Base-by-base conservation (phyloP, 2,888 invertebrate species). In the Ochlodes sylvanus region DNA sequence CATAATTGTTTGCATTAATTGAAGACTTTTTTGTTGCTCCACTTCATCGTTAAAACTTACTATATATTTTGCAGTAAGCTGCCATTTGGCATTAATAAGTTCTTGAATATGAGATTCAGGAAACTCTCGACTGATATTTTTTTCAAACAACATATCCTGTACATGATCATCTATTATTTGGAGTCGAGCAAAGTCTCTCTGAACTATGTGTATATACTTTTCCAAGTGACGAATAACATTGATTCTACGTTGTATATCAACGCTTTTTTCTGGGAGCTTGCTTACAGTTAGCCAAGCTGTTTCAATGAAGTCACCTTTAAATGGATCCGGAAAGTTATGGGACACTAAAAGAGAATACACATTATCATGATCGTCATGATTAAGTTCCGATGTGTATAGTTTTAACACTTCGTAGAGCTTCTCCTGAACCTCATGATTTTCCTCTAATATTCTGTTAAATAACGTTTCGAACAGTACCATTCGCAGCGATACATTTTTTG, bases 401-500 rank as follows among this genome's bases (percentile, higher is more conserved):
- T 77, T 82, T 6, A 89, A 73, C 12, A 76, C 71, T 54, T 85
- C 77, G 73, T 79, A 84, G 5, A 89, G 67, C 66, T 75, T 69
- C 27, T 65, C 66, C 70, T 80, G 79, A 7, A 56, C 64, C 42
- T 57, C 47, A 17, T 72, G 63, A 6, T 77, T 69, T 50, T 72
- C 60, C 7, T 65, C 32, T 2, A 60, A 12, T 32, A 87, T 71
- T 76, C 81, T 84, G 19, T 78, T 66, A 38, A 74, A 74, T 9
- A 86, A 70, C 34, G 75, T 75, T 72, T 77, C 79, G 68, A 80
- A 88, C 38, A 89, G 74, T 4, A 83, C 73, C 55, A 68, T 68
- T 62, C 88, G 77, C 5, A 89, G 62, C 2, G 86, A 82, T 5
- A 83, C 75, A 72, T 86, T 87, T 71, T 82, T 81, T 0, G 81